Conservation (phyloP, 2,888 invertebrate genomes). For the Caenorhabditis sp. region DNA sequence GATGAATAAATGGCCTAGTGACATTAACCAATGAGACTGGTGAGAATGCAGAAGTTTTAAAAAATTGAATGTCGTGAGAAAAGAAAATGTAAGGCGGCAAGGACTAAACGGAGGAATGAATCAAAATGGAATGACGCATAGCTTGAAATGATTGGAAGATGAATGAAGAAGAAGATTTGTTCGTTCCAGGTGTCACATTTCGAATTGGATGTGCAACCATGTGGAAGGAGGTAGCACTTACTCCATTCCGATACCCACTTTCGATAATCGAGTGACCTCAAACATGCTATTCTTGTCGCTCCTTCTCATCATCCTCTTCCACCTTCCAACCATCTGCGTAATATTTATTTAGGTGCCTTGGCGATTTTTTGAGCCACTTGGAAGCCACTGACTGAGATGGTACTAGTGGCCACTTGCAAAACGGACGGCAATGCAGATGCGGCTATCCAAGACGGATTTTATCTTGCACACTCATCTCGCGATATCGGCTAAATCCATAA, state of each 20-base stretch:
- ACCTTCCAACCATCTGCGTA: slow-evolving; percentile 57
- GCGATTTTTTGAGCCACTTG: slow-evolving; percentile 40
- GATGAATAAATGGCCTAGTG: too few species aligned
- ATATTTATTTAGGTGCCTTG: slow-evolving; percentile 64
- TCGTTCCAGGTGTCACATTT: slow-evolving; percentile 58
- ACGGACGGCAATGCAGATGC: slow-evolving; percentile 50
- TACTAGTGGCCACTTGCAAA: slow-evolving; percentile 39
- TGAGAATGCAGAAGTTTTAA: too few species aligned
- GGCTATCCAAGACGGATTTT: slow-evolving; percentile 28
- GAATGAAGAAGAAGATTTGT: slow-evolving; percentile 22
- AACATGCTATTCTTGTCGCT: slow-evolving; percentile 48
- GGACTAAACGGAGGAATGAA: background rate
- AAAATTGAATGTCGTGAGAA: background rate
- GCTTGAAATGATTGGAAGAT: background rate
- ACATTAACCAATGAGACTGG: too few species aligned
- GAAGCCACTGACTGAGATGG: background rate
- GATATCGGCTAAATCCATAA: slow-evolving; percentile 41
- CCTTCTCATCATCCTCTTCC: slow-evolving; percentile 21
- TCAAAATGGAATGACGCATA: slow-evolving; percentile 12
- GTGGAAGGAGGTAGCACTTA: slow-evolving; percentile 53
- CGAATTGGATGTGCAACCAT: slow-evolving; percentile 46
- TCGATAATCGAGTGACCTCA: slow-evolving; percentile 62
- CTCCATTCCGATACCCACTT: slow-evolving; percentile 63
- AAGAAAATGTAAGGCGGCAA: background rate
- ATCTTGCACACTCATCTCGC: slow-evolving; percentile 43